Base-by-base conservation (phyloP, 2,113 vertebrate genomes). In the Mesocricetus auratus region DNA sequence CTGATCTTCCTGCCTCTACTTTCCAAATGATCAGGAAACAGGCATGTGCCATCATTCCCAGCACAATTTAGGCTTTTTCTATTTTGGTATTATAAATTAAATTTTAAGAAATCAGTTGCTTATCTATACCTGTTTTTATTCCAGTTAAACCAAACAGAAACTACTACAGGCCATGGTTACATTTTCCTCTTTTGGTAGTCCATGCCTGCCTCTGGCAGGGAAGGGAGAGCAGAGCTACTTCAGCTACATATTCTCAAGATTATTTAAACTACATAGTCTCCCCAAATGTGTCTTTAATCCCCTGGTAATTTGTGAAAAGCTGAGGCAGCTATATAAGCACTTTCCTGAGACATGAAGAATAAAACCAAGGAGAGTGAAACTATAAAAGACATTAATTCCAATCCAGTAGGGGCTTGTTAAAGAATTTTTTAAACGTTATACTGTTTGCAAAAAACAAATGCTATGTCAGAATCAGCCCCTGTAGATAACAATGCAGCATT, bases 371-470 rank as follows among this genome's bases (percentile, higher is more conserved):
- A 92, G 75, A 97, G 62, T 29, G 13, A 22, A 96, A 78, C 0
- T n/a, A 69, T 74, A 93, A 86, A 87, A 89, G 73, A 64, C 82
- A 95, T 96, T 95, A 71, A 91, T 95, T 97, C 82, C n/a, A 97
- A 94, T 7, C 58, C 68, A 89, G 7, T 50, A 91, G 60, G 73
- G 47, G 17, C 11, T 89, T 42, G 45, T 68, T 94, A 64, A 45
- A 42, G 8, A 88, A 94, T 89, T 17, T 77, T 85, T 15, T 5
- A 26, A 81, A 96, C 91, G 26, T 82, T 95, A 56, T 26, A 50
- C 53, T 68, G 56, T 89, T 97, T 92, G 58, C 19, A 93, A 95
- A 96, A 87, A 39, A 86, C 79, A 90, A 91, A 64, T 39, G 68
- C 91, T 85, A 88, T 60, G 58, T 95, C 33, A 53, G n/a, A 94